A percentile compares a stretch with the other conserved stretches of the same genome.
Conservation (phyloP, 2,113 vertebrate genomes). For the Gnathonemus echidnorhynchus region DNA sequence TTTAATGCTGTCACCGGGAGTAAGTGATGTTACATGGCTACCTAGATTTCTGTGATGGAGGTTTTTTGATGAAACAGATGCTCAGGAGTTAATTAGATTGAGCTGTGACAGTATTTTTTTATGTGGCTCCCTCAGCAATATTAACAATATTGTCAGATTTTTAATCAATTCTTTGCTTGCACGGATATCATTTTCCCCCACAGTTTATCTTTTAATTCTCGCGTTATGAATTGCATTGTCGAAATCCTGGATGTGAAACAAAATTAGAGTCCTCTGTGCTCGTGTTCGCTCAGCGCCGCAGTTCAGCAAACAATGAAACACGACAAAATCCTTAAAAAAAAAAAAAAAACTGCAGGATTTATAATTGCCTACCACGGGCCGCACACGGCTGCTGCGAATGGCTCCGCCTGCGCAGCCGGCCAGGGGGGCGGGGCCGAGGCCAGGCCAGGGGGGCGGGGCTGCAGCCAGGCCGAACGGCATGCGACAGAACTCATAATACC, state of each 20-base stretch:
- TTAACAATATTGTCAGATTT: conserved; percentile 1
- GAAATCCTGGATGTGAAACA: background rate
- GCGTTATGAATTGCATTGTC: background rate
- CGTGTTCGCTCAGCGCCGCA: background rate
- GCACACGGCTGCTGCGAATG: background rate
- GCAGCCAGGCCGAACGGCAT: background rate
- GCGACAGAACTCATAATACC: background rate
- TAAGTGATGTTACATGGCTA: background rate
- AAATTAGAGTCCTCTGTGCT: background rate
- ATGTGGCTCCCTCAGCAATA: background rate
- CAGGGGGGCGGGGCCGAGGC: background rate
- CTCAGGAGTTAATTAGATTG: background rate
- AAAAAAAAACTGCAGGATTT: background rate
- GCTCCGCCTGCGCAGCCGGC: background rate
- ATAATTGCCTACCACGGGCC: background rate
- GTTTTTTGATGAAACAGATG: background rate
- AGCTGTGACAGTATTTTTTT: background rate
- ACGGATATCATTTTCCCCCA: background rate
- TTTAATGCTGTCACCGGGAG: background rate
- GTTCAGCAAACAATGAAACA: background rate
- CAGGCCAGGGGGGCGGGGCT: background rate
- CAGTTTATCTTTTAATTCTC: conserved; percentile 7
- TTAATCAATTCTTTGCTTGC: background rate
- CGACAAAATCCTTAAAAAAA: background rate
- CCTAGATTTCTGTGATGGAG: background rate